phyloP scores from a whole-genome alignment of 2,113 vertebrate species.

The Pangasianodon hypophthalmus region DNA sequence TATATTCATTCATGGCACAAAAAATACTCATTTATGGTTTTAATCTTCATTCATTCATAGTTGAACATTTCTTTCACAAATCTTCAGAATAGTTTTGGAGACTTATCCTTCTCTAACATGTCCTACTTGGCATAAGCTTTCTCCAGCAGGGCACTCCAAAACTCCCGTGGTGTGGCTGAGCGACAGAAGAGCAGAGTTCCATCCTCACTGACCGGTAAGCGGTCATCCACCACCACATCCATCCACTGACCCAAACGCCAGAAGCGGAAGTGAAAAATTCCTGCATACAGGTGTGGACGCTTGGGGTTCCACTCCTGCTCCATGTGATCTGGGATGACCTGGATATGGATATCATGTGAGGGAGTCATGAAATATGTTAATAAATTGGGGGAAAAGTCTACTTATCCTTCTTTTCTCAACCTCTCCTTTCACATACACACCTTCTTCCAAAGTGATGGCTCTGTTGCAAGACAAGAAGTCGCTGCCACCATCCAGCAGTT shows the following conservation, averaged over 20 bases:
- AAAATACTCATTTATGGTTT: no score
- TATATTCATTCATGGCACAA: background rate
- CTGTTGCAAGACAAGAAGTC: conserved; percentile 78
- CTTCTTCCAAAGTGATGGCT: conserved; percentile 81
- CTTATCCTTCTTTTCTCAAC: background rate
- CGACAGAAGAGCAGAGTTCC: conserved; percentile 80
- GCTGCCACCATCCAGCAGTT: conserved; percentile 87
- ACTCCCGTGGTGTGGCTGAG: conserved; percentile 74
- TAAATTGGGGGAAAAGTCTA: background rate
- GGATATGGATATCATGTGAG: background rate
- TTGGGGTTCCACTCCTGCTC: conserved; percentile 81
- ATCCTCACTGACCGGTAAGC: conserved; percentile 71
- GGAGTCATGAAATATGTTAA: background rate
- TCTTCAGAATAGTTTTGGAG: background rate
- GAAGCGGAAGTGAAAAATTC: conserved; percentile 82
- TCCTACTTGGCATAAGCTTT: conserved; percentile 82
- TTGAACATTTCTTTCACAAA: background rate
- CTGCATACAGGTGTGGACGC: conserved; percentile 67
- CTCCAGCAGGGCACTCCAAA: conserved; percentile 81
- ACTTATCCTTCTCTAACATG: conserved; percentile 2
- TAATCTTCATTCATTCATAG: background rate
- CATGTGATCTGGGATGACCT: conserved; percentile 79
- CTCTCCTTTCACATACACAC: conserved; percentile 40
- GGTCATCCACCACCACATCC: conserved; percentile 81
- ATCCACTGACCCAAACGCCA: conserved; percentile 78